Base-by-base conservation (phyloP, 2,113 vertebrate genomes). In the Telmatochromis brachygnathus region DNA sequence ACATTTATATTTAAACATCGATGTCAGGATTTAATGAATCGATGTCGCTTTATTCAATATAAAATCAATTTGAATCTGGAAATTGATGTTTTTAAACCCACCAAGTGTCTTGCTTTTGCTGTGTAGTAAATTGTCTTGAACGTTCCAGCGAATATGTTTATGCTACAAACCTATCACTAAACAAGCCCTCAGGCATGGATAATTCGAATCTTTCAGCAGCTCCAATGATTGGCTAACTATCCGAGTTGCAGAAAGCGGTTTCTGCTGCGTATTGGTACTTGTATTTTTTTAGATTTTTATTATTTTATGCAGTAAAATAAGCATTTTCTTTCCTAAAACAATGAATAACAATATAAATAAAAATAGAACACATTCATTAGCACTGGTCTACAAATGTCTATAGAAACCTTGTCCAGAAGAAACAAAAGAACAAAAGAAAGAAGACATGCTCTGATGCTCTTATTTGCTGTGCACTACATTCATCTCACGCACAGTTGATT, bases 151-250 rank as follows among this genome's bases (percentile, higher is more conserved):
- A 56, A 56, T 14, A 56, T 23, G 54, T 56, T 56, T 56, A 56
- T 0, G 7, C 54, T 2, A 14, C 54, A 56, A 56, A 56, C 54
- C 54, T 5, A 3, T 2, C 54, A 56, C 30, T n/a, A 0, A 35
- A 0, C 60, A 12, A n/a, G 60, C 17, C 17, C 9, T 62, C 17
- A 0, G 9, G 58, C 30, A 7, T 35, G 58, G 60, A 65, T 62
- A n/a, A n/a, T 62, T 35, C 0, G 0, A n/a, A 62, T 11, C 30
- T 35, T 65, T 65, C 30, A 35, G 60, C 60, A 35, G 30, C 58
- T 62, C 9, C 15, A 19, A 11, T 62, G 30, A 11, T n/a, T n/a
- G 17, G 17, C 58, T n/a, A 62, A 35, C 58, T 62, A 17, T 62
- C 58, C 0, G 1, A 62, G 58, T 11, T 62, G 58, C 58, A 62